These are phyloP conservation scores for Leptodactylus fallax DNA, from an alignment of 2,797 vertebrate genomes.

Conservation along the genomic window DNA sequence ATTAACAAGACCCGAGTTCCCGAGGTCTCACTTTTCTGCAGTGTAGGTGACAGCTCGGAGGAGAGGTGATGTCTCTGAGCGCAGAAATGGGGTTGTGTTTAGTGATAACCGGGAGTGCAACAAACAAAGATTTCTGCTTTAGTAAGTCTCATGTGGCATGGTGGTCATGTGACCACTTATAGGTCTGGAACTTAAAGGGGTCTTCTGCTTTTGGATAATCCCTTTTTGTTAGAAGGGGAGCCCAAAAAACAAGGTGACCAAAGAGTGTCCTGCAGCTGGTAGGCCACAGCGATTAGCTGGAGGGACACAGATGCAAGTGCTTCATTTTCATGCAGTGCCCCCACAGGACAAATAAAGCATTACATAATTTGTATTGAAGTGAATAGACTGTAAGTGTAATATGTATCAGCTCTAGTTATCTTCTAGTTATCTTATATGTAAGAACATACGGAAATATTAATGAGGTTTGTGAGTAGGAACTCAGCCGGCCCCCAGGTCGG, in stretches of 20 bases:
- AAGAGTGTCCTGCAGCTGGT: background rate
- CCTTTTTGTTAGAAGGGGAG: background rate
- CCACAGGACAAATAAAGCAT: background rate
- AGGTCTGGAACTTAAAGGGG: background rate
- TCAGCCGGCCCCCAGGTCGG: too few species aligned
- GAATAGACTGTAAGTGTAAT: background rate
- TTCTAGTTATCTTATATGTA: too few species aligned
- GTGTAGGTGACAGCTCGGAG: background rate
- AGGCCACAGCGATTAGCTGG: background rate
- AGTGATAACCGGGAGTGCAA: background rate
- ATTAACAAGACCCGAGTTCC: background rate
- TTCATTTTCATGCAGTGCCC: background rate
- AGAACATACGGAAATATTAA: too few species aligned
- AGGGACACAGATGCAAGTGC: too few species aligned
- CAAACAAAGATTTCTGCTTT: background rate
- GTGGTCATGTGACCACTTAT: background rate
- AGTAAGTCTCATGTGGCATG: background rate
- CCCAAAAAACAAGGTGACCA: background rate
- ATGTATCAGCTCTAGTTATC: too few species aligned
- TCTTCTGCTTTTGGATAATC: background rate
- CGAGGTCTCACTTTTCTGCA: constrained; percentile 1
- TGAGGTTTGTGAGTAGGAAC: too few species aligned
- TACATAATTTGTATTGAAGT: background rate
- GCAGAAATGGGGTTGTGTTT: background rate
- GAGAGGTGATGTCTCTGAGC: background rate